Evolutionary conservation across 2,888 invertebrate genomes (phyloP).

Genomic region (Tuberolachnus salignus): DNA sequence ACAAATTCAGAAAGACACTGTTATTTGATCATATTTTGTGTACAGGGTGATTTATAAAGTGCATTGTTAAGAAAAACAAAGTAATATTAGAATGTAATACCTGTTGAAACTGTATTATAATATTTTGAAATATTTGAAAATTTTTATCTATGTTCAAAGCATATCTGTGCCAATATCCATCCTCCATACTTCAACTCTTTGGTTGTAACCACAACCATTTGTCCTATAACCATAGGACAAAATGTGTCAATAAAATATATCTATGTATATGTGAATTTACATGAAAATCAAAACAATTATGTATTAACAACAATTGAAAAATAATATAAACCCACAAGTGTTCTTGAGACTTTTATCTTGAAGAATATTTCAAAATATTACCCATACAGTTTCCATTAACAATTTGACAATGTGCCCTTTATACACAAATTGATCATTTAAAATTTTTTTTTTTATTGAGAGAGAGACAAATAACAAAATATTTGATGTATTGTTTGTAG

Average conservation of each 20-base stretch:
- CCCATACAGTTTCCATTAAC: not conserved
- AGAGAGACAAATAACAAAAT: not conserved
- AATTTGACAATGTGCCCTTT: not conserved
- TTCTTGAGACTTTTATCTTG: not conserved
- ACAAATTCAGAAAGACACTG: conserved; percentile 14
- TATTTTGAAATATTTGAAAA: not conserved
- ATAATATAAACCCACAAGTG: not conserved
- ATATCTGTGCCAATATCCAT: too few species aligned
- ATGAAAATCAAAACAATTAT: not conserved
- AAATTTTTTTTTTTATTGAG: not conserved
- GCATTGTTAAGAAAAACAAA: conserved; percentile 8
- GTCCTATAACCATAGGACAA: too few species aligned
- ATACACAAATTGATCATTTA: not conserved
- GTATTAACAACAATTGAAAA: not conserved
- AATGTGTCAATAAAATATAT: not conserved
- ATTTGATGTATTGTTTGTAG: conserved; percentile 3
- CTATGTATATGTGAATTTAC: not conserved
- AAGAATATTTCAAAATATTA: not conserved
- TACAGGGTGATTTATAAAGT: conserved; percentile 19
- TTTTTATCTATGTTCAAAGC: too few species aligned
- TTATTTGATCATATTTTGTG: conserved; percentile 24
- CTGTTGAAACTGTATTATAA: too few species aligned
- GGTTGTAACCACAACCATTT: too few species aligned
- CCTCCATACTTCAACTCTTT: too few species aligned
- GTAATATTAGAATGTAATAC: not conserved